phyloP scores from a whole-genome alignment of 2,113 vertebrate genomes.

The Conger conger region DNA sequence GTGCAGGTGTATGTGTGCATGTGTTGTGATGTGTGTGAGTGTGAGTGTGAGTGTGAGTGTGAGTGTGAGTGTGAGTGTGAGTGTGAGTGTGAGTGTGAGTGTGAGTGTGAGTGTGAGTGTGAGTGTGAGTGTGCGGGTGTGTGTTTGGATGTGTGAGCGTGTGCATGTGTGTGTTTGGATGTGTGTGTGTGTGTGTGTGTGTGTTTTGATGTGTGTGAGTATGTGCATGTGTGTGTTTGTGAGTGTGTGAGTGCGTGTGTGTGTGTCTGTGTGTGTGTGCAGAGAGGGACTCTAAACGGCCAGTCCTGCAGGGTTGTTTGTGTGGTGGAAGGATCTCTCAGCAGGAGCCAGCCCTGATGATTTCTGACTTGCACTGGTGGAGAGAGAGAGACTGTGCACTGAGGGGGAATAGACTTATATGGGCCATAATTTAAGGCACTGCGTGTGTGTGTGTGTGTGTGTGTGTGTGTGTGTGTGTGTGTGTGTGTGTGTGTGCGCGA shows the following conservation, averaged over 20 bases:
- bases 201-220: constrained; percentile 18
- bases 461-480: constrained; percentile 32
- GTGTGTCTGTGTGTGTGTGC: constrained; percentile 32
- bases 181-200: not conserved
- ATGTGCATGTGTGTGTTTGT: constrained; percentile 18
- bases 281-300: too few species aligned
- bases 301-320: not conserved
- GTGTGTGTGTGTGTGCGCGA: not conserved
- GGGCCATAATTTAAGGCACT: constrained; percentile 24
- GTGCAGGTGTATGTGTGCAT: constrained; percentile 33
- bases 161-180: not conserved
- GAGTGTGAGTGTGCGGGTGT: not conserved
- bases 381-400: constrained; percentile 24
- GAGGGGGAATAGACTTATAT: constrained; percentile 35
- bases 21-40: not conserved
- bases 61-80: constrained; percentile 5
- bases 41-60: constrained; percentile 25
- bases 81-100: not conserved
- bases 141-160: not conserved
- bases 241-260: constrained; percentile 25
- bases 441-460: constrained; percentile 1
- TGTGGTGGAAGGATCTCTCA: not conserved
- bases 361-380: constrained; percentile 21
- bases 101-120: not conserved
- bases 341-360: constrained; percentile 21